Conservation (phyloP, 2,797 vertebrate species). For the Schizopygopsis malacanthus region DNA sequence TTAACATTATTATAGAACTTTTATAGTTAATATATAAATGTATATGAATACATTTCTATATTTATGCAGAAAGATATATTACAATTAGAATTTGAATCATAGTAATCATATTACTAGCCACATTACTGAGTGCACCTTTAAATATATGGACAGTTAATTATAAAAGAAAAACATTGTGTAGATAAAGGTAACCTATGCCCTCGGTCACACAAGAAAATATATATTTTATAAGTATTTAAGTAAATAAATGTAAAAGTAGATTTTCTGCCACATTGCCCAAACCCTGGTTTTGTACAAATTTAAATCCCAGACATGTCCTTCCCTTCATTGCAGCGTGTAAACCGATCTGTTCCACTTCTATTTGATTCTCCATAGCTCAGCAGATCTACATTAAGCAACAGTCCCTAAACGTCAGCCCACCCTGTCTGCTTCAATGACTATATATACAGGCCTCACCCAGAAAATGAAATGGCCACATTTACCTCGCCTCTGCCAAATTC, state of each 20-base stretch:
- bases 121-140: not conserved
- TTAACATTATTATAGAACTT: not conserved
- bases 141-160: not conserved
- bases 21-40: not conserved
- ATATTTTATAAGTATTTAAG: not conserved
- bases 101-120: not conserved
- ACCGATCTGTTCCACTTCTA: conserved; percentile 36
- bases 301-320: not conserved
- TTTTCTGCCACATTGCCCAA: not conserved
- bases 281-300: conserved; percentile 8
- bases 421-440: conserved; percentile 49
- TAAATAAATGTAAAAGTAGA: not conserved
- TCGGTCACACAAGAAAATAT: not conserved
- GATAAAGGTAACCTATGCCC: not conserved
- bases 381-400: conserved; percentile 45
- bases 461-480: conserved; percentile 33
- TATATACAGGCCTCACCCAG: conserved; percentile 56
- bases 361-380: conserved; percentile 48
- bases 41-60: not conserved
- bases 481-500: conserved; percentile 55
- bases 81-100: not conserved
- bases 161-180: not conserved
- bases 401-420: conserved; percentile 42
- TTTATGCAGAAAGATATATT: not conserved
- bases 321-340: conserved; percentile 6